A percentile compares a stretch with the other conserved stretches of the same genome.
Conservation (phyloP, 2,797 vertebrate genomes). For the Coluber constrictor region DNA sequence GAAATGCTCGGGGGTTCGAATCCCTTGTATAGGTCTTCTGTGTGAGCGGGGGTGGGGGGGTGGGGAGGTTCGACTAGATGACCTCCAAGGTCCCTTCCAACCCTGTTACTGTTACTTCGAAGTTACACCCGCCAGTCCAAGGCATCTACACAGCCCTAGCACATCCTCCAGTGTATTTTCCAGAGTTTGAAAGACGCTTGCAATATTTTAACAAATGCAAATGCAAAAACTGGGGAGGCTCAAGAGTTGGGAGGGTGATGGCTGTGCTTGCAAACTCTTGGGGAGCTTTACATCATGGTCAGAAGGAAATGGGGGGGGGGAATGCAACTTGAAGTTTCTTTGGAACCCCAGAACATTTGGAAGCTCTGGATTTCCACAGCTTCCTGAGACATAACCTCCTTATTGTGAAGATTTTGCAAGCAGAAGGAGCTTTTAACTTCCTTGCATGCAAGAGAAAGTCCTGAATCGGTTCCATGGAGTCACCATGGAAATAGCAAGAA, state of each 20-base stretch:
- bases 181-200: not conserved
- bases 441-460: not conserved
- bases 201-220: not conserved
- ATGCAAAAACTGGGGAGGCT: not conserved
- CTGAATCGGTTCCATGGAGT: not conserved
- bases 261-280: not conserved
- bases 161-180: not conserved
- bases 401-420: not conserved
- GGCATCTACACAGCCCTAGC: too few relatives aligned
- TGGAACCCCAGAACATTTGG: not conserved
- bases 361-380: not conserved
- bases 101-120: not conserved
- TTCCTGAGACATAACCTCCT: not conserved
- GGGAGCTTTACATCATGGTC: not conserved
- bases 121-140: not conserved
- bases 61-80: too few relatives aligned
- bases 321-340: not conserved
- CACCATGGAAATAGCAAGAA: not conserved
- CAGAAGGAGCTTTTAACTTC: not conserved
- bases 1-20: too few relatives aligned
- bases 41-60: too few relatives aligned
- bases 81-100: too few relatives aligned
- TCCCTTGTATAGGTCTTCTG: too few relatives aligned
- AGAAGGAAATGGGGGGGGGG: not conserved
- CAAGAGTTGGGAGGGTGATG: not conserved